Conservation (phyloP, 53 echinoderm and acorn worm species). For the Astropecten irregularis region DNA sequence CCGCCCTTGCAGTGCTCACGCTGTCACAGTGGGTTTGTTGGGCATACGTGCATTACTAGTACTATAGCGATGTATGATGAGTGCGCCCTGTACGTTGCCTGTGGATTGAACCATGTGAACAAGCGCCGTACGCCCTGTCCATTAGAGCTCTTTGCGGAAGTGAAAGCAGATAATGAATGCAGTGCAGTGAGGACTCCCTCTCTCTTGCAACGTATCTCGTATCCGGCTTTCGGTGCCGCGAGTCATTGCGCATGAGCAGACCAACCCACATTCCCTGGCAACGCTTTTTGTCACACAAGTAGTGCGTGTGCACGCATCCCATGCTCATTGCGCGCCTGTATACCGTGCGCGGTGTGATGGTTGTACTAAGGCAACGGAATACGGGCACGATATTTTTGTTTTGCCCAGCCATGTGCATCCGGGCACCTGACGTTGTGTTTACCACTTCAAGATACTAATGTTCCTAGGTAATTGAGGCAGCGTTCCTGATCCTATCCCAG, state of each 20-base stretch:
- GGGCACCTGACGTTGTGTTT: too few species aligned
- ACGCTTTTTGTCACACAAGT: neutral
- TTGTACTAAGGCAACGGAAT: too few species aligned
- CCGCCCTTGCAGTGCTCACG: neutral
- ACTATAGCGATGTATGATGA: neutral
- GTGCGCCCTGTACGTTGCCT: neutral
- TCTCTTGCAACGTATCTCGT: neutral
- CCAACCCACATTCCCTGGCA: constrained; percentile 38
- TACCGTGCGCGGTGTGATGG: too few species aligned
- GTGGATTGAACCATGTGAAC: constrained; percentile 4
- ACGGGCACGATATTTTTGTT: too few species aligned
- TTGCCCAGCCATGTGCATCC: too few species aligned
- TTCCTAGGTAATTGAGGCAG: too few species aligned
- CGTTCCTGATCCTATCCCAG: too few species aligned
- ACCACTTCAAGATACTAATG: too few species aligned
- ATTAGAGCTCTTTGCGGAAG: constrained; percentile 6
- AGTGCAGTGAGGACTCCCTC: constrained; percentile 29
- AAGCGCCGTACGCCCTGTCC: neutral
- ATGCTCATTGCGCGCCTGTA: too few species aligned
- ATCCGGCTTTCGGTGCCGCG: neutral
- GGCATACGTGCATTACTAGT: neutral
- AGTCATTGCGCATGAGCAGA: constrained; percentile 24
- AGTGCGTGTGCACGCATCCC: neutral
- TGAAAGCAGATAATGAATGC: constrained; percentile 46
- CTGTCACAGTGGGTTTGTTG: neutral